Evolutionary conservation across 1,140 invertebrate species (phyloP).

Genomic region (Gonioctena quinquepunctata): DNA sequence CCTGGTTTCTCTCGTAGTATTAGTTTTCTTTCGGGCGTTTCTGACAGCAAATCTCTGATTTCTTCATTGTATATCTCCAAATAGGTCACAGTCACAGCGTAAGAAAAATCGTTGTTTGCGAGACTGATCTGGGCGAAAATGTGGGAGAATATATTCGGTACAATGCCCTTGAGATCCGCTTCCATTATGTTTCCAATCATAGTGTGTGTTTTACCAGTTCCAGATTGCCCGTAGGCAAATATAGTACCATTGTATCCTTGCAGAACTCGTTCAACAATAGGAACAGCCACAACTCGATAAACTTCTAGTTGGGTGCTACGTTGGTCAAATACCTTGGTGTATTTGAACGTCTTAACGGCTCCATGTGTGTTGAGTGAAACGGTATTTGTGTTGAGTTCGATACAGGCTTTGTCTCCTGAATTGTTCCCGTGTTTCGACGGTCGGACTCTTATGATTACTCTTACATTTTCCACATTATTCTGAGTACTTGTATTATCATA

Average conservation of each 20-base stretch:
- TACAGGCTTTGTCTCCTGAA: conserved; percentile 71
- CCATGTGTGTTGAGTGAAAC: conserved; percentile 69
- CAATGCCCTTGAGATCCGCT: conserved; percentile 72
- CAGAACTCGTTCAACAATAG: conserved; percentile 90
- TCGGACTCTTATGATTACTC: conserved; percentile 85
- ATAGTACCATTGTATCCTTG: conserved; percentile 95
- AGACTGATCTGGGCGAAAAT: conserved; percentile 90
- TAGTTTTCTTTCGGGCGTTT: conserved; percentile 63
- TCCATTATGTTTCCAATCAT: conserved; percentile 75
- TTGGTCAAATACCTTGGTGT: conserved; percentile 87
- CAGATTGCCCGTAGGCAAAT: conserved; percentile 95
- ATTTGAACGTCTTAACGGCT: conserved; percentile 60
- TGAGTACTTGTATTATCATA: no score
- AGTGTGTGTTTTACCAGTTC: conserved; percentile 94
- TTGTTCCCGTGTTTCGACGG: conserved; percentile 76
- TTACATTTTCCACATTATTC: conserved; percentile 61
- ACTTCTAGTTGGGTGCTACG: conserved; percentile 87
- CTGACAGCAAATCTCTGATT: conserved; percentile 86
- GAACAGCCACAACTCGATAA: conserved; percentile 91
- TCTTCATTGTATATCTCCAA: conserved; percentile 96
- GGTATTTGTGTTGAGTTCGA: conserved; percentile 65
- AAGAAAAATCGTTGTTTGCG: conserved; percentile 64
- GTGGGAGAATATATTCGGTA: conserved; percentile 94
- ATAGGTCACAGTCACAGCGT: conserved; percentile 88
- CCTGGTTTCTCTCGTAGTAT: conserved; percentile 78